These are phyloP conservation scores for Flabesymbios commensalis DNA, from an alignment of 2,888 invertebrate species.

Conservation along the genomic window DNA sequence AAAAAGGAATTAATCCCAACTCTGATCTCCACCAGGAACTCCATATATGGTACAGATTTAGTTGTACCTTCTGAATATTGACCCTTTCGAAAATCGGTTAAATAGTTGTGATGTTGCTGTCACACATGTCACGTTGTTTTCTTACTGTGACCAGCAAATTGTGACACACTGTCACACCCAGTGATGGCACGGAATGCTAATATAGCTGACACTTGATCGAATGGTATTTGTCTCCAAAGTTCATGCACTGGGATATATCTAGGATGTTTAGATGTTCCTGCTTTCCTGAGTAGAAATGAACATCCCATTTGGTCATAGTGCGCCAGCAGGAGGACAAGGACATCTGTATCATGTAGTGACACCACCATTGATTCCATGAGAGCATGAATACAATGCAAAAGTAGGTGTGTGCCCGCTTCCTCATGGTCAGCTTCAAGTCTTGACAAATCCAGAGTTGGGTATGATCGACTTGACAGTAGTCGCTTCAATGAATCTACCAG, in stretches of 20 bases:
- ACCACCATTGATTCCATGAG: conserved; percentile 1
- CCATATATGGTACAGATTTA: no score
- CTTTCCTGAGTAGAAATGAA: not conserved
- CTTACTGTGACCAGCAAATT: not conserved
- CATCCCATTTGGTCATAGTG: not conserved
- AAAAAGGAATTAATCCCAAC: no score
- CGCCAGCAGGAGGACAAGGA: conserved; percentile 1
- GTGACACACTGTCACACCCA: conserved; percentile 4
- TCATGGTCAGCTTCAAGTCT: conserved; percentile 1
- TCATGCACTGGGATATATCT: conserved; percentile 9
- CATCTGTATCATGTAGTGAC: conserved; percentile 1
- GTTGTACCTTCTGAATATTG: no score
- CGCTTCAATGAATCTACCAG: conserved; percentile 14
- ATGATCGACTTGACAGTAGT: conserved; percentile 15
- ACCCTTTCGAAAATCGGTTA: no score
- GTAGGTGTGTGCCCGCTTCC: conserved; percentile 1
- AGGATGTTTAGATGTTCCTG: not conserved
- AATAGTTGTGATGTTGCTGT: not conserved
- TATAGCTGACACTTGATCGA: not conserved
- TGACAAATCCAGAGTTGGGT: conserved; percentile 1
- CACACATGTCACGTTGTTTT: not conserved
- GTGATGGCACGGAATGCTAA: conserved; percentile 6
- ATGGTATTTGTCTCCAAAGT: not conserved
- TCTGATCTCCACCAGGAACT: no score
- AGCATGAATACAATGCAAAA: conserved; percentile 2